Base-by-base conservation (phyloP, 2,797 vertebrate species). In the Martes flavigula region DNA sequence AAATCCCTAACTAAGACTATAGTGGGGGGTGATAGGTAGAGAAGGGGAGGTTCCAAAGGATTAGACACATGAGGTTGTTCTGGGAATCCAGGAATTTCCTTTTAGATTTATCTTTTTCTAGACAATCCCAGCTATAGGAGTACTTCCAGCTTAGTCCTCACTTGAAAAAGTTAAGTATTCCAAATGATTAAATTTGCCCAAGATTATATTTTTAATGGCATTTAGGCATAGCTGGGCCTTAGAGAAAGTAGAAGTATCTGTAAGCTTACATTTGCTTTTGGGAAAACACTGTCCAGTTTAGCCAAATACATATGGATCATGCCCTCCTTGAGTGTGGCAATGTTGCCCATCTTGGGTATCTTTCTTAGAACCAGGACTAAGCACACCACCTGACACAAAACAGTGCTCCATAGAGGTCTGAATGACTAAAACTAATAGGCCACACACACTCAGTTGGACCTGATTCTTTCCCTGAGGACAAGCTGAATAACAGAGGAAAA, bases 401-500 rank as follows among this genome's bases (percentile, higher is more conserved):
- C 70, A 27, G 3, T 0, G 32, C 6, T 7, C 54, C 15, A 0
- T 2, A 25, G 58, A 51, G 38, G 83, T 78, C 27, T 75, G 58
- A 86, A 58, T 72, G 30, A 93, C n/a, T 77, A 40, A 84, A 89
- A 73, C 54, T 77, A 56, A 40, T 27, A 56, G 38, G 27, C 12
- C 77, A 72, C 27, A 23, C 58, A 68, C 27, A 27, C 23, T 40
- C 21, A 5, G 2, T 0, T n/a, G 72, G 60, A 56, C 35, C 72
- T 43, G 21, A 20, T 5, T 64, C 51, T 88, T 62, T 83, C 46
- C 30, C 13, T 66, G 77, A 56, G 58, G 62, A 62, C 70, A 58
- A 78, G 91, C 64, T 25, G 13, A 89, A 25, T 51, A 83, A 91
- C 32, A 87, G 78, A 87, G 87, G 97, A 90, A 83, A 89, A 46